Evolutionary conservation across 2,888 invertebrate genomes (phyloP), one percentile per base, ranked within the genome.

Genomic region (Ametastegia equiseti): DNA sequence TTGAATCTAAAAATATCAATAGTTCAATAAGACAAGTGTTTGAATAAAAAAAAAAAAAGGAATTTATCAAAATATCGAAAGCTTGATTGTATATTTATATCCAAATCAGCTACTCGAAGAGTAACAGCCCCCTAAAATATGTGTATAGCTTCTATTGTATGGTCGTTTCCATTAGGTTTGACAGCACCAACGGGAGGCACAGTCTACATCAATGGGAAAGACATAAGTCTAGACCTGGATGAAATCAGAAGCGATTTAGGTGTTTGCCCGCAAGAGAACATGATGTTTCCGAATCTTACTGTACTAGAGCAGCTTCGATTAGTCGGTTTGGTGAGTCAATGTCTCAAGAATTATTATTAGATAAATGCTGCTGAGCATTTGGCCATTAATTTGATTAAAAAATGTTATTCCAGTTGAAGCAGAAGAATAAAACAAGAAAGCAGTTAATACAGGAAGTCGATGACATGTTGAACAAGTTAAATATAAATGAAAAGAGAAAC

Each of bases 231-330:
- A 0, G 93, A 97, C 83, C 94, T 95, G 87, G 92, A 93, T 13
- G 92, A 93, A 47, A 95, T 97, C 82, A 93, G 97, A 47, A 93
- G 94, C 82, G 94, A 95, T 83, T 93, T 99, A 71, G 98, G 98
- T 0, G 94, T 98, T 77, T 99, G 98, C 90, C 98, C 98, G 0
- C 98, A 98, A 89, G 96, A 98, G 89, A 96, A 98, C 91, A 94
- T 98, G 83, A 93, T 96, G 63, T 97, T 98, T 92, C 94, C 95
- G 9, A 95, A 97, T 88, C 93, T 98, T 82, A 97, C 96, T 1
- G 97, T 97, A 11, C 88, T 93, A n/a, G 96, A 98, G 88, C 98
- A 98, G 92, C 93, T 97, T 45, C 90, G 94, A 86, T 97, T 98
- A 92, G 98, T 98, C 90, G 95, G 96, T 4, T 94, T 94, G 94